Percentiles rank a stretch among this genome's conserved stretches.
phyloP scores from a whole-genome alignment of 2,113 vertebrate genomes.

The Strigops habroptila region DNA sequence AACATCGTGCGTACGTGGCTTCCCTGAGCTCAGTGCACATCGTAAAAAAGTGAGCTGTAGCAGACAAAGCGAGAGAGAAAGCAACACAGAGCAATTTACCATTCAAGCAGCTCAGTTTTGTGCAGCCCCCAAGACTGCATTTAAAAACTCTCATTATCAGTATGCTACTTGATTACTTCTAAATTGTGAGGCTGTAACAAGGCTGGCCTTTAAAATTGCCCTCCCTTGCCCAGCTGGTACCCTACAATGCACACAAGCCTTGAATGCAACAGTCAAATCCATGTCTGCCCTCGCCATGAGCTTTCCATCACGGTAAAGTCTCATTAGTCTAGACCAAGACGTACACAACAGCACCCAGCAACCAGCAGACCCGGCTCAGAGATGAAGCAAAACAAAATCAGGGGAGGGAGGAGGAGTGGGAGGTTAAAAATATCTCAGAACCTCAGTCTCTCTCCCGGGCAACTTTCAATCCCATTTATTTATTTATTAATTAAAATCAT shows the following conservation, averaged over 20 bases:
- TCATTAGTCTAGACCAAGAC: not conserved
- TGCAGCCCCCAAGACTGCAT: not conserved
- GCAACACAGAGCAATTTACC: not conserved
- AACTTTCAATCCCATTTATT: constrained; percentile 66
- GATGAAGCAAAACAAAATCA: not conserved
- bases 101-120: not conserved
- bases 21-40: not conserved
- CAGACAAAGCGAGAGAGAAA: not conserved
- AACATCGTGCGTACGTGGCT: rapidly evolving
- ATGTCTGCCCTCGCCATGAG: not conserved
- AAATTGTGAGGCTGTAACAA: not conserved
- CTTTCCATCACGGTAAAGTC: not conserved
- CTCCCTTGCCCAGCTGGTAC: not conserved
- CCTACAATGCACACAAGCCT: not conserved
- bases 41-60: not conserved
- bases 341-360: not conserved
- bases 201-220: not conserved
- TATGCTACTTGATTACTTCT: not conserved
- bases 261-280: not conserved
- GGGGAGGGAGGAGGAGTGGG: not conserved
- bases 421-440: constrained; percentile 44
- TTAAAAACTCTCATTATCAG: not conserved
- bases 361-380: not conserved
- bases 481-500: constrained; percentile 74
- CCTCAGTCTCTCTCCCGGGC: constrained; percentile 6